Percentiles rank a stretch among this genome's conserved stretches.
Evolutionary conservation across 2,888 invertebrate species (phyloP).

Genomic region (Fissipunctia ypsillon): DNA sequence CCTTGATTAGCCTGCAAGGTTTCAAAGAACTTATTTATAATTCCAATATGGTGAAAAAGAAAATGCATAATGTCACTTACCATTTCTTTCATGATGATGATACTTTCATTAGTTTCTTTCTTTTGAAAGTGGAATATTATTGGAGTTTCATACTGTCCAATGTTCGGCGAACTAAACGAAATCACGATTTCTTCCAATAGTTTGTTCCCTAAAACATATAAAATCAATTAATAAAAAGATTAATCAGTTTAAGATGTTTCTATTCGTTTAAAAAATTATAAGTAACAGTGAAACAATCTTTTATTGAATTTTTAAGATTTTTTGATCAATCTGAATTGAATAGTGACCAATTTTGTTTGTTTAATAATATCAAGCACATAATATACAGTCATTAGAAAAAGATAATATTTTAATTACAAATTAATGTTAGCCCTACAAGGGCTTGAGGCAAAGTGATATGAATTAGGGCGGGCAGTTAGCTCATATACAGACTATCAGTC

Average conservation of each 20-base stretch:
- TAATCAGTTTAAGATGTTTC: neutral
- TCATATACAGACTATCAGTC: neutral
- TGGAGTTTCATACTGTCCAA: slow-evolving; percentile 85
- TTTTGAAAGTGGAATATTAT: slow-evolving; percentile 82
- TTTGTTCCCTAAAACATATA: slow-evolving; percentile 73
- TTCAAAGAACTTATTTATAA: neutral
- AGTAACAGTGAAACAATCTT: neutral
- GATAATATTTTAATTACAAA: neutral
- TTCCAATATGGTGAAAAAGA: neutral
- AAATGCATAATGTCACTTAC: slow-evolving; percentile 71
- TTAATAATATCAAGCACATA: slow-evolving; percentile 3
- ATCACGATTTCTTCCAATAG: slow-evolving; percentile 70
- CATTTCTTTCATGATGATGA: slow-evolving; percentile 84
- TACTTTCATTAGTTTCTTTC: slow-evolving; percentile 66
- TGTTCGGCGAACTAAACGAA: slow-evolving; percentile 68
- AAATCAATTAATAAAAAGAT: neutral
- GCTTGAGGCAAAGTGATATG: slow-evolving; percentile 12
- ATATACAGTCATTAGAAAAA: neutral
- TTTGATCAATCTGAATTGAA: neutral
- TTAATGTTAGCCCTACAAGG: neutral
- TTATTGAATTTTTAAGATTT: neutral
- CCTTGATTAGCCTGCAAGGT: neutral
- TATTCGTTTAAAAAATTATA: neutral
- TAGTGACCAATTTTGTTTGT: neutral
- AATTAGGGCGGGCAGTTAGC: neutral